These are phyloP conservation scores for Glaucidium brasilianum DNA, from an alignment of 2,113 vertebrate genomes.

Conservation along the genomic window DNA sequence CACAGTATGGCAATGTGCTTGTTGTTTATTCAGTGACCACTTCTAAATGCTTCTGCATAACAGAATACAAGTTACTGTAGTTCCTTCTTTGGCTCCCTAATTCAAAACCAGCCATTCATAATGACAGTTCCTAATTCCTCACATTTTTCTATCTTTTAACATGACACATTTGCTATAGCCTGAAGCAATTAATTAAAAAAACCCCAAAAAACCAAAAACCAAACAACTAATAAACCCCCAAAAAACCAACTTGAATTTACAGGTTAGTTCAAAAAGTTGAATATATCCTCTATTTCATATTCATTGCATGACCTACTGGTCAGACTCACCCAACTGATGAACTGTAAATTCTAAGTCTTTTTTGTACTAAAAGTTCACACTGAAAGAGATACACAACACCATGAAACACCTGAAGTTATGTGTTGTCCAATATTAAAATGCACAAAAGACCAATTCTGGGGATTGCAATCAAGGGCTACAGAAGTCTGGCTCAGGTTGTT, in stretches of 20 bases:
- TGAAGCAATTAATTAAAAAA: background rate
- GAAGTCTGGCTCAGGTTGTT: background rate
- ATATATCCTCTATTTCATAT: background rate
- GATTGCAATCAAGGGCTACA: background rate
- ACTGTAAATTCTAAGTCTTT: background rate
- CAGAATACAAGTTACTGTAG: background rate
- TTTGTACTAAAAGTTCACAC: background rate
- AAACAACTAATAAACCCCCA: background rate
- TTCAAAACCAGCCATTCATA: background rate
- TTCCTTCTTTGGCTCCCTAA: background rate
- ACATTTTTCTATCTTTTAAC: background rate
- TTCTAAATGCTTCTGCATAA: background rate
- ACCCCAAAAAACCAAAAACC: too few relatives aligned
- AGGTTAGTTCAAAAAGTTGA: background rate
- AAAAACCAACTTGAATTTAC: background rate
- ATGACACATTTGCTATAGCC: background rate
- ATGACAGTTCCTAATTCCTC: background rate
- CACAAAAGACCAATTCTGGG: background rate
- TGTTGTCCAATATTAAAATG: background rate
- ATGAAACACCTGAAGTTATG: background rate
- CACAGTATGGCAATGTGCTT: background rate
- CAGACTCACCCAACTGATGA: background rate
- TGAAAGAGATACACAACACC: background rate
- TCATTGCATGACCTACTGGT: background rate
- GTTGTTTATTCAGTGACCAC: background rate